Conservation (phyloP, 2,113 vertebrate species). For the Toxostoma redivivum region DNA sequence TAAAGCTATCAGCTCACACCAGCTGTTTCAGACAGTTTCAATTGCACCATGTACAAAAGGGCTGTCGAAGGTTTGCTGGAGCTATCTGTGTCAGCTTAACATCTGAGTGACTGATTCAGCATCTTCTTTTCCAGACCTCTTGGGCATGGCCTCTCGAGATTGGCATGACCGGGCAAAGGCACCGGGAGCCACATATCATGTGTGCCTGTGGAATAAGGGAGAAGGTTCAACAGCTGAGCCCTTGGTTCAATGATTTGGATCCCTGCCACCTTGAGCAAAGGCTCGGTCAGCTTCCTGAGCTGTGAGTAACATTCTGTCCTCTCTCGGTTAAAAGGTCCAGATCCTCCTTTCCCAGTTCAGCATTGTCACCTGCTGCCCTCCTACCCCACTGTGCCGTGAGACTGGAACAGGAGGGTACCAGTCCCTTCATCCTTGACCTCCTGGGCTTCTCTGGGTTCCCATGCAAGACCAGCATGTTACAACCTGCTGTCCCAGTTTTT, state of each 20-base stretch:
- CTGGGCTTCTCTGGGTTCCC: background rate
- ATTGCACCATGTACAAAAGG: background rate
- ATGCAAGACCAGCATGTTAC: fast-evolving
- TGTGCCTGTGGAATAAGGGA: background rate
- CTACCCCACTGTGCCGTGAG: fast-evolving
- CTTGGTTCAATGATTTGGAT: background rate
- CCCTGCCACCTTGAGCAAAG: background rate
- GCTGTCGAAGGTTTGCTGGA: background rate
- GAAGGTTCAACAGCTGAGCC: background rate
- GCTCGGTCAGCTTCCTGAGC: background rate
- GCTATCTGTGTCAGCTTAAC: background rate
- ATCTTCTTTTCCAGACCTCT: background rate
- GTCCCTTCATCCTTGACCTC: fast-evolving
- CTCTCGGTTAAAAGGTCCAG: too few relatives aligned
- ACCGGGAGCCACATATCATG: fast-evolving
- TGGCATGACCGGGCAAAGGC: background rate
- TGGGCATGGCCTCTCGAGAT: background rate
- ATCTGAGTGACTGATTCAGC: fast-evolving
- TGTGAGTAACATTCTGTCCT: background rate
- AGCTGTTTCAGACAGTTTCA: background rate
- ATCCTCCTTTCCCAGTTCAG: fast-evolving
- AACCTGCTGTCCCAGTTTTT: background rate
- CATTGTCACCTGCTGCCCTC: background rate
- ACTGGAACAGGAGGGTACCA: fast-evolving
- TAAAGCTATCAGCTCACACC: background rate